These are phyloP conservation scores for Mus spicilegus DNA, from an alignment of 2,113 vertebrate species.

Conservation along the genomic window DNA sequence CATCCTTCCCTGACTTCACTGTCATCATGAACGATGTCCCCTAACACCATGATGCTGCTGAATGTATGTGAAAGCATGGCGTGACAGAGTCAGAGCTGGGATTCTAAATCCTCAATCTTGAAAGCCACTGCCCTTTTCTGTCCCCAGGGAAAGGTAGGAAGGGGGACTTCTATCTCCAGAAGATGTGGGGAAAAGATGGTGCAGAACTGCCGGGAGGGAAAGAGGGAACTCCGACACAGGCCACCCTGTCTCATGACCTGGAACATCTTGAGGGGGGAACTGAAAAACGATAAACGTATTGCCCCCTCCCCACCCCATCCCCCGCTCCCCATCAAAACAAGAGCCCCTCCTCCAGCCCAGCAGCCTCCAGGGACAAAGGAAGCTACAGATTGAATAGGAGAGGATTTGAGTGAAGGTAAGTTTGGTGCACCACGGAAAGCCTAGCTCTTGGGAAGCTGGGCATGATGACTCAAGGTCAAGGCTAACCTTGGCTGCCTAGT, in stretches of 20 bases:
- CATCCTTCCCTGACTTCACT: not conserved
- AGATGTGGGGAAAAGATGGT: not conserved
- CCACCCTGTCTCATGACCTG: not conserved
- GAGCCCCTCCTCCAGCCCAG: not conserved
- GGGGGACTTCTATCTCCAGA: not conserved
- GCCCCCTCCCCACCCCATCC: not conserved
- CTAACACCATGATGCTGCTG: not conserved
- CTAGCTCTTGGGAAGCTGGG: not conserved
- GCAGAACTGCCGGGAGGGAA: not conserved
- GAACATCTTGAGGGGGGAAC: not conserved
- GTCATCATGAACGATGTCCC: not conserved
- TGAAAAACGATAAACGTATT: not conserved
- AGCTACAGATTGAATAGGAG: not conserved
- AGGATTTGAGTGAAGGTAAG: not conserved
- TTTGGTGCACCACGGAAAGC: not conserved
- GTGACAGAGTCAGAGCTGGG: not conserved
- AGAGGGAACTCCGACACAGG: not conserved
- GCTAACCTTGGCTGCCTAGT: not conserved
- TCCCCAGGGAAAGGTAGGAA: not conserved
- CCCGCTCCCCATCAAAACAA: not conserved
- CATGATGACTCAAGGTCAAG: not conserved
- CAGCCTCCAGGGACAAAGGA: not conserved
- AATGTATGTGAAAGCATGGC: not conserved
- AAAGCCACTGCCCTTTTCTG: not conserved
- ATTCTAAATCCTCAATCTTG: too few species aligned